These are phyloP conservation scores for Oxyura jamaicensis DNA, from an alignment of 2,113 vertebrate species.

Conservation along the genomic window DNA sequence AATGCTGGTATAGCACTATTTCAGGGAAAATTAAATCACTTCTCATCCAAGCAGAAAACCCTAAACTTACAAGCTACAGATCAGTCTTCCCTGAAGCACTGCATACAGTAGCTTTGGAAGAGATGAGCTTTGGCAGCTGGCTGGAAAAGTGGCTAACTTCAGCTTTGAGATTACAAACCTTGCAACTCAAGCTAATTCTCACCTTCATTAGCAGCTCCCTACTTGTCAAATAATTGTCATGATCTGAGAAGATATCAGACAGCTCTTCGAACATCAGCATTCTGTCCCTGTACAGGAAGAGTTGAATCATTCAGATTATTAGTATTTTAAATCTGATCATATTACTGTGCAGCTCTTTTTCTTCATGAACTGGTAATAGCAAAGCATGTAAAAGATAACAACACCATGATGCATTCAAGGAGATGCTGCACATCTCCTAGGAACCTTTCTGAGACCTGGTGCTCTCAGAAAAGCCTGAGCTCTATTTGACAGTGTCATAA, in stretches of 20 bases:
- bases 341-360: not conserved
- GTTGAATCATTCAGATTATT: not conserved
- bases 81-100: not conserved
- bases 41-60: not conserved
- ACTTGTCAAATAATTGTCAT: conserved; percentile 93
- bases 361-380: not conserved
- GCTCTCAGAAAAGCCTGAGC: not conserved
- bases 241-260: conserved; percentile 94
- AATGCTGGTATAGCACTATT: not conserved
- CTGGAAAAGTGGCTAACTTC: not conserved
- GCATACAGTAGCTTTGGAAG: not conserved
- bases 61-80: not conserved
- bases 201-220: conserved; percentile 96
- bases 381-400: not conserved
- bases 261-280: conserved; percentile 93
- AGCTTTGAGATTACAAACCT: not conserved
- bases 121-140: not conserved
- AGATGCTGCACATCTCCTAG: not conserved
- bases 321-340: not conserved
- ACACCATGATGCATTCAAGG: not conserved
- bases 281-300: conserved; percentile 79
- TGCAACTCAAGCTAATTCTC: conserved; percentile 36
- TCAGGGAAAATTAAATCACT: not conserved
- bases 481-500: not conserved
- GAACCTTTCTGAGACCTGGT: not conserved